Evolutionary conservation across 2,888 invertebrate species (phyloP).

Genomic region (Psococerastis gibbosa): DNA sequence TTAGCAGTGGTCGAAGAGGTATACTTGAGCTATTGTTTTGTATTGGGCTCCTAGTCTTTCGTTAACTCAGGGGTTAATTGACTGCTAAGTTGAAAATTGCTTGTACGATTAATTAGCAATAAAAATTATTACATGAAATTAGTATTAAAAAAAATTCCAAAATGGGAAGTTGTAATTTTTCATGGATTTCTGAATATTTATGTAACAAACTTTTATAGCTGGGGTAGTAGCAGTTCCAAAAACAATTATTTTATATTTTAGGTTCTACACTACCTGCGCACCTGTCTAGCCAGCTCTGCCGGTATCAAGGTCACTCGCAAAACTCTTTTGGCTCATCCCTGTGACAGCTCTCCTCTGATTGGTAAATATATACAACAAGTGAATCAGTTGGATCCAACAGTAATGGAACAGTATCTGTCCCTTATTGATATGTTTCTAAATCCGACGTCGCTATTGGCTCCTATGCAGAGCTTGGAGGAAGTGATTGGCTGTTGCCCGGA

Average conservation of each 20-base stretch:
- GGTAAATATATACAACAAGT: conserved; percentile 34
- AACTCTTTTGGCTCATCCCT: conserved; percentile 34
- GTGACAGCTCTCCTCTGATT: conserved; percentile 43
- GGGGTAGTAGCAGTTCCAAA: no score
- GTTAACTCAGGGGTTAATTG: no score
- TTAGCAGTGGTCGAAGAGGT: conserved; percentile 56
- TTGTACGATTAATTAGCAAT: no score
- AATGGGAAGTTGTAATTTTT: background rate
- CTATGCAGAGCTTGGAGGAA: conserved; percentile 61
- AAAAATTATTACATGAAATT: no score
- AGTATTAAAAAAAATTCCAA: no score
- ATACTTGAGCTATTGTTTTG: no score
- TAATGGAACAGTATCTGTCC: conserved; percentile 43
- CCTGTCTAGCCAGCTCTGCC: conserved; percentile 50
- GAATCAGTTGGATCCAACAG: conserved; percentile 29
- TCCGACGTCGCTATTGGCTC: conserved; percentile 33
- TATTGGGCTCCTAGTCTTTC: no score
- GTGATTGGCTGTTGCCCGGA: conserved; percentile 65
- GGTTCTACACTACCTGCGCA: conserved; percentile 59
- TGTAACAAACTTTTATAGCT: no score
- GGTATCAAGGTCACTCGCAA: conserved; percentile 31
- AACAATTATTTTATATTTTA: conserved; percentile 25
- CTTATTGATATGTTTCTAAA: conserved; percentile 30
- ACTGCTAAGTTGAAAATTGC: no score
- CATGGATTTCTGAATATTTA: conserved; percentile 4